These are phyloP conservation scores for Odontomachus brunneus DNA, from an alignment of 1,140 invertebrate genomes.

Conservation along the genomic window DNA sequence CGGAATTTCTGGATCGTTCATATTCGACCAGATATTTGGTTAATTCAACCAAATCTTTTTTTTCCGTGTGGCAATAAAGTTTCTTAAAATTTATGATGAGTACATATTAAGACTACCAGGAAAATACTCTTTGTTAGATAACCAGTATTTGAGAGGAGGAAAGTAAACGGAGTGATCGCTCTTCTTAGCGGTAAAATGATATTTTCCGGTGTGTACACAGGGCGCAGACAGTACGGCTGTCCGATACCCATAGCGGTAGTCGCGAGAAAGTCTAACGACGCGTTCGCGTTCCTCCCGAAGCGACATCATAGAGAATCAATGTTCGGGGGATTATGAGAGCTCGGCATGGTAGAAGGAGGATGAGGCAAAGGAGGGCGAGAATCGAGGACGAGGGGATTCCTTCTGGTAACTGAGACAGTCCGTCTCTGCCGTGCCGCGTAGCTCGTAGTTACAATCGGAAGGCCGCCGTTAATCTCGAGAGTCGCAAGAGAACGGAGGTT, in stretches of 20 bases:
- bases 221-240: neutral
- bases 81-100: too few relatives aligned
- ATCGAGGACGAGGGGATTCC: slow-evolving; percentile 6
- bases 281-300: neutral
- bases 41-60: too few relatives aligned
- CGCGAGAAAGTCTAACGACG: neutral
- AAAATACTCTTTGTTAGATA: too few relatives aligned
- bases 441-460: slow-evolving; percentile 65
- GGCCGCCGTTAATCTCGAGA: slow-evolving; percentile 69
- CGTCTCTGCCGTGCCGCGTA: neutral
- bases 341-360: neutral
- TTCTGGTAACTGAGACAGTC: slow-evolving; percentile 6
- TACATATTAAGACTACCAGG: too few relatives aligned
- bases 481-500: slow-evolving; percentile 57
- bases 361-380: neutral
- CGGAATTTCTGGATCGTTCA: too few relatives aligned
- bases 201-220: too few relatives aligned
- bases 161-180: too few relatives aligned
- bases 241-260: neutral
- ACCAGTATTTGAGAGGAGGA: too few relatives aligned
- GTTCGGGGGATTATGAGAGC: slow-evolving; percentile 27
- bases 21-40: too few relatives aligned
- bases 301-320: slow-evolving; percentile 20
- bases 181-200: too few relatives aligned
- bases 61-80: too few relatives aligned